These are phyloP conservation scores for Sphyrna mokarran DNA, from an alignment of 2,113 vertebrate species.

Conservation along the genomic window DNA sequence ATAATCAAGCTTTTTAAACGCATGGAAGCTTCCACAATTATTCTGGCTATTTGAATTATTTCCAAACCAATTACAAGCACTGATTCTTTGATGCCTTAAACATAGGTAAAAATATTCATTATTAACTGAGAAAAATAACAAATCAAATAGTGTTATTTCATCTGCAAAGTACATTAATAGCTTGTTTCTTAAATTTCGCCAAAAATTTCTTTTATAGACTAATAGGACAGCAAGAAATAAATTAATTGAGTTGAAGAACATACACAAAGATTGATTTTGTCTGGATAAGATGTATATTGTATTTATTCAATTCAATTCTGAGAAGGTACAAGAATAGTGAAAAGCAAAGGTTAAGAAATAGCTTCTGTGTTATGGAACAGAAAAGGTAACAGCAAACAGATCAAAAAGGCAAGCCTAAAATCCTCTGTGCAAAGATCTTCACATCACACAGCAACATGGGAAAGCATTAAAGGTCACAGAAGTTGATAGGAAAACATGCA, in stretches of 20 bases:
- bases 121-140: not conserved
- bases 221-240: not conserved
- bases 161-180: not conserved
- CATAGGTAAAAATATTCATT: not conserved
- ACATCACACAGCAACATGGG: not conserved
- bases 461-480: not conserved
- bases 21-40: not conserved
- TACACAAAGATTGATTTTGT: not conserved
- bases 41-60: not conserved
- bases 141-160: not conserved
- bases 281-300: not conserved
- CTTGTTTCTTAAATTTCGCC: not conserved
- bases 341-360: not conserved
- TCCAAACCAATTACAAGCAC: not conserved
- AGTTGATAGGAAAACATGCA: not conserved
- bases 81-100: not conserved
- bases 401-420: not conserved
- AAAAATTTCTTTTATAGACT: not conserved
- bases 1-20: not conserved
- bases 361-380: not conserved
- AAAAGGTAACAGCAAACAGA: not conserved
- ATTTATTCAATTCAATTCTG: not conserved
- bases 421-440: not conserved
- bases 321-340: not conserved
- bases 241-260: not conserved